These are phyloP conservation scores for Luehdorfia chinensis DNA, from an alignment of 1,140 invertebrate genomes.

Conservation along the genomic window DNA sequence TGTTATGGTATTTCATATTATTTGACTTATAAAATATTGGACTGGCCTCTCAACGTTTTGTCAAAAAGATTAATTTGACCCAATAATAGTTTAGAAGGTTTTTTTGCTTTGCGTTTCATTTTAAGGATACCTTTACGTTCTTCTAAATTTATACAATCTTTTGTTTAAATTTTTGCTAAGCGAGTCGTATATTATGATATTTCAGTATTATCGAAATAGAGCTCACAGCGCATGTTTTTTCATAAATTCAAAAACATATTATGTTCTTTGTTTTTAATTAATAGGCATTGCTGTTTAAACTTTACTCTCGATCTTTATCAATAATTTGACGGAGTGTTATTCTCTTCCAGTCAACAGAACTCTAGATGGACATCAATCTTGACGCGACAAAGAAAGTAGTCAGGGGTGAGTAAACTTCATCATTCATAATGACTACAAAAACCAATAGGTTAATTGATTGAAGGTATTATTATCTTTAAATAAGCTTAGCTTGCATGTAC, in stretches of 20 bases:
- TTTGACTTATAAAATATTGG: no score
- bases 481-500: no score
- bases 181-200: not conserved
- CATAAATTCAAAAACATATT: not conserved
- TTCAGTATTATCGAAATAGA: not conserved
- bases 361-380: conserved; percentile 32
- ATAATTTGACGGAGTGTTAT: conserved; percentile 12
- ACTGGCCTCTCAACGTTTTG: no score
- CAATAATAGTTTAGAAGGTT: no score
- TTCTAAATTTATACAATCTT: no score
- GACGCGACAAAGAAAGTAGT: not conserved
- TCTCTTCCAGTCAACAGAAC: conserved; percentile 57
- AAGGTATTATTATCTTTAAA: no score
- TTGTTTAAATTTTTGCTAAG: conserved; percentile 3
- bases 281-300: not conserved
- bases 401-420: not conserved
- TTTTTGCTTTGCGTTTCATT: no score
- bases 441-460: no score
- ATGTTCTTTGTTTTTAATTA: conserved; percentile 1
- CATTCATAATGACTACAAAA: no score
- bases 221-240: not conserved
- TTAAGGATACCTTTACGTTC: no score
- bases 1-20: no score
- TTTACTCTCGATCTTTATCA: conserved; percentile 1
- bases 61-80: no score